A percentile compares a stretch with the other conserved stretches of the same genome.
Evolutionary conservation across 2,113 vertebrate genomes (phyloP).

Genomic region (Ceratotherium simum): DNA sequence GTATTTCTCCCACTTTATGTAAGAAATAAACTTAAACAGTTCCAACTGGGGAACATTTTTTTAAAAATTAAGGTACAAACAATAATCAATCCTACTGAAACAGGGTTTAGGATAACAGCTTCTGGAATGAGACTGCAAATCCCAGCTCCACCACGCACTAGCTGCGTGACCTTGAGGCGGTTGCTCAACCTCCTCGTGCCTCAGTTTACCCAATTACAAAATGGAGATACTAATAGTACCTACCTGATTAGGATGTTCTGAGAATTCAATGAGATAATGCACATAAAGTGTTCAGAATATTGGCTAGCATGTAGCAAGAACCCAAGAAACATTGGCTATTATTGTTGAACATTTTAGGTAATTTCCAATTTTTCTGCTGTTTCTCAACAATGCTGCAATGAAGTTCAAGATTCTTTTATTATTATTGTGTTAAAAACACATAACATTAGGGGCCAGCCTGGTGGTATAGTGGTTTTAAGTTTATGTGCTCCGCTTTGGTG

Average conservation of each 20-base stretch:
- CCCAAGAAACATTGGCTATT: neutral
- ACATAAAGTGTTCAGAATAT: neutral
- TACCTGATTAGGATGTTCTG: neutral
- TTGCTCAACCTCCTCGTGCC: neutral
- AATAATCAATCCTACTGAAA: neutral
- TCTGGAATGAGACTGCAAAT: neutral
- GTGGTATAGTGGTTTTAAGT: too few species aligned
- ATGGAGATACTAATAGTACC: neutral
- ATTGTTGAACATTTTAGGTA: neutral
- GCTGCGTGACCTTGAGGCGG: neutral
- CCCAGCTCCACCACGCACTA: neutral
- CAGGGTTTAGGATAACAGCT: neutral
- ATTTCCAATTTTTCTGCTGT: neutral
- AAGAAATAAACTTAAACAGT: neutral
- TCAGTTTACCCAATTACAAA: neutral
- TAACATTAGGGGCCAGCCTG: neutral
- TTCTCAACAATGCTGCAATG: neutral
- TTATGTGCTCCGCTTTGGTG: too few species aligned
- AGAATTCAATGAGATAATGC: neutral
- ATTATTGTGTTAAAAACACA: neutral
- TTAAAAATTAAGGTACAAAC: neutral
- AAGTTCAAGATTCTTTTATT: neutral
- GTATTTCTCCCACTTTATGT: neutral
- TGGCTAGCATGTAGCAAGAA: neutral
- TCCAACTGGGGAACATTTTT: neutral